Evolutionary conservation across 1,140 invertebrate genomes (phyloP), one percentile per base, ranked within the genome.

Genomic region (Atta texana): DNA sequence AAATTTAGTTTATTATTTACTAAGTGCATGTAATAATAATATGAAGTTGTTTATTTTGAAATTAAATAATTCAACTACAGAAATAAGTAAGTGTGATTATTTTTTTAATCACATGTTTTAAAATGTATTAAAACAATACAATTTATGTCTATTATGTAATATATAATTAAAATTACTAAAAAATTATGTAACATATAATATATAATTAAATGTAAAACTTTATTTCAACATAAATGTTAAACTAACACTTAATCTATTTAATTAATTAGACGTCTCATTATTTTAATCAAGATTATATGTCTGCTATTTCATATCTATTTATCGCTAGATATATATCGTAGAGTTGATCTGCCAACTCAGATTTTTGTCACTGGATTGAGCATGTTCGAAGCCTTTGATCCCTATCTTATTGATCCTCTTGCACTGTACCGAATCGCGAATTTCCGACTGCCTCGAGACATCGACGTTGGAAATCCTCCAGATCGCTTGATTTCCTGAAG

Each of bases 381-480:
- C 66, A 71, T 44, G 78, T 81, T 71, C 66, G 66, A 81, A 71
- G 66, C 34, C 51, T 72, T 81, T 81, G 78, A 81, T 81, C 66
- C 68, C 34, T 72, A 81, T 81, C 78, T 81, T 81, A 81, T 81
- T 81, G 78, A 81, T 81, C 66, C 51, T 16, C 44, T 63, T 53
- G 49, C 28, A 12, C 24, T 57, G 21, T 57, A 77, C 57, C 49
- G 66, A 63, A 28, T 88, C 86, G 87, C 71, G 61, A 81, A 88
- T 88, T 80, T 88, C 84, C 69, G 69, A 76, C 57, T 86, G 75
- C 84, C 59, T 86, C 55, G 74, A 69, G 88, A 92, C 92, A 93
- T 91, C 90, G 91, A 91, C 87, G 84, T 92, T 93, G 92, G 90
- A 93, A 90, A 89, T 88, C 88, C 89, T 93, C 92, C 91, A 92